Evolutionary conservation across 2,797 vertebrate species (phyloP), one percentile per base, ranked within the genome.

Genomic region (Allobates femoralis): DNA sequence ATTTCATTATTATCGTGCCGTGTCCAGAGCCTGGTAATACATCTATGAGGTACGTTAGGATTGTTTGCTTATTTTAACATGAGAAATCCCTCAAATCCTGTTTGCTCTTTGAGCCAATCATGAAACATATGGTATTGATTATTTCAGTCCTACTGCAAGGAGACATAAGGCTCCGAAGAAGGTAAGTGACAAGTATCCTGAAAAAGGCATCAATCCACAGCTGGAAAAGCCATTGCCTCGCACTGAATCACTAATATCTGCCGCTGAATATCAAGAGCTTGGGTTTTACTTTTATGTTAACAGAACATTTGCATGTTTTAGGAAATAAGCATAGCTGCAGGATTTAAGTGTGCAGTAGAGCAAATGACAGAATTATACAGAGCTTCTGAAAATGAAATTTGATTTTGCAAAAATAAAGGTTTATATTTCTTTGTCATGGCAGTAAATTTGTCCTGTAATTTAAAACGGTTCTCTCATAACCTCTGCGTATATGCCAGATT

Each of bases 61-160:
- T 81, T 81, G 79, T 81, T 81, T 81, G 60, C n/a, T 64, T 67
- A 51, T 66, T 79, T 81, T 66, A 81, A 67, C 79, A 81, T 66
- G 26, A 66, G 79, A 81, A 81, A 81, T 81, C 60, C 79, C 79
- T 81, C 37, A 81, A 64, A 66, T 53, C 46, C 60, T 81, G 62
- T 81, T 81, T 81, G 60, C 79, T 50, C n/a, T 81, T 34, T 81
- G 60, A 81, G 60, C 60, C 79, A 21, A 51, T 37, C 79, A 81
- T 67, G 60, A 81, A 60, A 50, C 79, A 81, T 67, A 67, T 81
- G 79, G 79, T 66, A 81, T 81, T 81, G 79, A 64, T 81, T 81
- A 81, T 46, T 81, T 66, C 37, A 51, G 3, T 67, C 56, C 58
- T 50, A 51, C 79, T 32, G 62, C 79, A 81, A 37, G 37, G 60